Evolutionary conservation across 2,113 vertebrate species (phyloP).

Genomic region (Cyrtonyx montezumae): DNA sequence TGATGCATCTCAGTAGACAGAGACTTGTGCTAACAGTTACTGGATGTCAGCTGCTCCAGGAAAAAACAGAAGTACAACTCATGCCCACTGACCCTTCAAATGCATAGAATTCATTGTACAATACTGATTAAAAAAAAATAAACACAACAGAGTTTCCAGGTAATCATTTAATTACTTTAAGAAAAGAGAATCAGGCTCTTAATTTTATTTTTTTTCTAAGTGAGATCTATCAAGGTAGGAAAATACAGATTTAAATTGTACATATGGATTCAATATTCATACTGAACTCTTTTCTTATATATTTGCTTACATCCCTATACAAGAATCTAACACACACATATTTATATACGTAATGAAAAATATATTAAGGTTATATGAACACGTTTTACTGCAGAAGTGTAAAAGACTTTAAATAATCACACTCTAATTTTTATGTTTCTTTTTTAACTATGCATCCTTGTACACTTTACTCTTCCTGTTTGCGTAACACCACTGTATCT

Average conservation of each 20-base stretch:
- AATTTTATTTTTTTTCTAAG: neutral
- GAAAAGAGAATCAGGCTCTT: neutral
- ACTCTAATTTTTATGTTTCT: neutral
- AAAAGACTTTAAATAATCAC: neutral
- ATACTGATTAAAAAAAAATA: neutral
- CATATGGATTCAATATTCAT: neutral
- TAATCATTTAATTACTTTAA: neutral
- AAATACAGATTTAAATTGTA: neutral
- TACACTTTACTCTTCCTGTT: neutral
- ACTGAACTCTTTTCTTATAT: neutral
- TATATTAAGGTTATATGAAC: neutral
- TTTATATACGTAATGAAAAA: neutral
- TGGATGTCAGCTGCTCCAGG: conserved; percentile 22
- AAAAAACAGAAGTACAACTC: neutral
- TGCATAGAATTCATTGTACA: neutral
- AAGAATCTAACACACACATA: neutral
- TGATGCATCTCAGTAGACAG: conserved; percentile 44
- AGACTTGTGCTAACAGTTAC: conserved; percentile 31
- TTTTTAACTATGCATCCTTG: neutral
- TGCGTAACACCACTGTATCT: neutral
- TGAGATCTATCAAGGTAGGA: neutral
- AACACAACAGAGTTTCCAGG: neutral
- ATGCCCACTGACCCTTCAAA: neutral
- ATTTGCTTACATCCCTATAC: neutral
- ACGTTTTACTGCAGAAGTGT: neutral